Base-by-base conservation (phyloP, 2,113 vertebrate genomes). In the Ochotona princeps region DNA sequence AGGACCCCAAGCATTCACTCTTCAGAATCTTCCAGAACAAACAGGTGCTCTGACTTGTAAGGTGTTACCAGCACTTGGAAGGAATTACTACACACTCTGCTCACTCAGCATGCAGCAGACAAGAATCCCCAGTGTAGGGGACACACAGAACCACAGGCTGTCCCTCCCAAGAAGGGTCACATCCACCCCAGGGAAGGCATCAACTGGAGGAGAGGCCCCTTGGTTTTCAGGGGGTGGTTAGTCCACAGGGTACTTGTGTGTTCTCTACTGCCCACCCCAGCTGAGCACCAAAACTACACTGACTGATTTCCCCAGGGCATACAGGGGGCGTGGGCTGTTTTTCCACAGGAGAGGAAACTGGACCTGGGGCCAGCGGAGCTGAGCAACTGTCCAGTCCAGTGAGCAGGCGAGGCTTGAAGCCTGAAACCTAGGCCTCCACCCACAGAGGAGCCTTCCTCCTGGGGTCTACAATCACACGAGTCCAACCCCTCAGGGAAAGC, bases 211-310 rank as follows among this genome's bases (percentile, higher is more conserved):
- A 51, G 26, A 44, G 21, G 28, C 26, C 21, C 5, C 2, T 9
- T 8, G 2, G 12, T 63, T 69, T 25, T 6, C 21, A 23, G 74
- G 28, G 83, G 23, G 0, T 0, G 38, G 3, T n/a, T 30, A 12
- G 4, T 51, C 14, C 2, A 2, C 12, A 0, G 5, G 14, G 65
- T 8, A 30, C 18, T 2, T 5, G 6, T 0, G 4, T 4, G 10
- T 51, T 51, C 26, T 70, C 80, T 20, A 28, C 1, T 1, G 1
- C 35, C 76, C 70, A 25, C 1, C 12, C 38, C 32, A 44, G 15
- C 23, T 30, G 49, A 26, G 26, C 28, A 26, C 26, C 9, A 28
- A 49, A 61, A 20, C 21, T 7, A 26, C 13, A 2, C 72, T 8
- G 1, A 2, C 72, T 8, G 1, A 20, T 0, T 28, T 30, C 3